Conservation (phyloP, 2,888 invertebrate genomes). For the Melipona bicolor region DNA sequence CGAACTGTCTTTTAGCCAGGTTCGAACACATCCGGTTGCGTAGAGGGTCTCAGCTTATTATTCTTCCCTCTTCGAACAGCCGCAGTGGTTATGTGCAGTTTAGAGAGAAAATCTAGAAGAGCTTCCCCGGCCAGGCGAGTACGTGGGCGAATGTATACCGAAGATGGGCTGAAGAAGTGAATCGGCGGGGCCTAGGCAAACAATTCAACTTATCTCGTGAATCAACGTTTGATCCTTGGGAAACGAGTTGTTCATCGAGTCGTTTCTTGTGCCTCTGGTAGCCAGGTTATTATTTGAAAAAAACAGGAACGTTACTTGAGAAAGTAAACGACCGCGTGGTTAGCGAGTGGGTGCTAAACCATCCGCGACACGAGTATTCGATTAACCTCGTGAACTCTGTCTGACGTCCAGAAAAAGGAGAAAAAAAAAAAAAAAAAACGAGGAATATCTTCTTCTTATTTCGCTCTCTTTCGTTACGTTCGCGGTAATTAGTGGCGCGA, state of each 20-base stretch:
- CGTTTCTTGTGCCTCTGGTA: constrained; percentile 28
- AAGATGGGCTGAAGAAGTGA: constrained; percentile 64
- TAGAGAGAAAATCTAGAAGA: constrained; percentile 47
- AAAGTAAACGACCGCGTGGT: constrained; percentile 68
- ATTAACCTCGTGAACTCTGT: constrained; percentile 75
- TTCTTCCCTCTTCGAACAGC: constrained; percentile 50
- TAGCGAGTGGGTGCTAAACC: constrained; percentile 77
- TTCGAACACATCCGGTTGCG: constrained; percentile 47
- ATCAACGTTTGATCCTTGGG: constrained; percentile 65
- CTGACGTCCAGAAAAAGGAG: constrained; percentile 51
- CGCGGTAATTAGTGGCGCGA: neutral
- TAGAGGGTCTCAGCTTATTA: constrained; percentile 49
- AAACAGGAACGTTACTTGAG: constrained; percentile 55
- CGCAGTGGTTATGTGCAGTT: constrained; percentile 16
- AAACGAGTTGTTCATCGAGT: constrained; percentile 53
- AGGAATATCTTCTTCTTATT: constrained; percentile 63
- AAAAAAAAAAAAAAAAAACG: constrained; percentile 32
- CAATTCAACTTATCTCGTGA: constrained; percentile 68
- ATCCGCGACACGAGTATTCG: constrained; percentile 78
- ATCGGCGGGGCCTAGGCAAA: constrained; percentile 66
- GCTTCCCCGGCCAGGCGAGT: constrained; percentile 21
- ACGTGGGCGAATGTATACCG: constrained; percentile 67
- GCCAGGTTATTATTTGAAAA: constrained; percentile 23
- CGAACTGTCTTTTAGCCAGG: constrained; percentile 16
- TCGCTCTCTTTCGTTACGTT: constrained; percentile 41